These are phyloP conservation scores for Trichopria drosophilae DNA, from an alignment of 2,888 invertebrate species.

Conservation along the genomic window DNA sequence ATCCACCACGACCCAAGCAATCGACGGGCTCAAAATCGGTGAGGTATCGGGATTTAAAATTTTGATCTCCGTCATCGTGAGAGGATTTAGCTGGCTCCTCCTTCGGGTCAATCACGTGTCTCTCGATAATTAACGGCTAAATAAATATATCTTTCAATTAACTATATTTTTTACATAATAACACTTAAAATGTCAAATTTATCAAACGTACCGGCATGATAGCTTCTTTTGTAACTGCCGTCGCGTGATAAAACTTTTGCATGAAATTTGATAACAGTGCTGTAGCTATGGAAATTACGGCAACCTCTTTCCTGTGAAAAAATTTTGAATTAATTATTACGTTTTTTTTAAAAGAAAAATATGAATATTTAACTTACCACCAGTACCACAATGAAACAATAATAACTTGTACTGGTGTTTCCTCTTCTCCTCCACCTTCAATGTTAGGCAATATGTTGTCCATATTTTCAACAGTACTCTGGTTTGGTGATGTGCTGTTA, in stretches of 20 bases:
- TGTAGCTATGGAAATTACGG: slow-evolving; percentile 73
- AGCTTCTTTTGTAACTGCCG: slow-evolving; percentile 44
- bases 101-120: slow-evolving; percentile 43
- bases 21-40: slow-evolving; percentile 82
- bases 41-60: slow-evolving; percentile 67
- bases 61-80: slow-evolving; percentile 42
- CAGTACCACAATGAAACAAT: slow-evolving; percentile 78
- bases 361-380: slow-evolving; percentile 62
- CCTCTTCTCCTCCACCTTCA: slow-evolving; percentile 54
- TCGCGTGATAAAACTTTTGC: slow-evolving; percentile 54
- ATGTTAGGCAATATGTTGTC: slow-evolving; percentile 40
- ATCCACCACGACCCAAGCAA: slow-evolving; percentile 88
- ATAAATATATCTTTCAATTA: slow-evolving; percentile 22
- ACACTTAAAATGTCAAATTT: slow-evolving; percentile 16
- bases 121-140: slow-evolving; percentile 51
- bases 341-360: slow-evolving; percentile 5
- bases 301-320: slow-evolving; percentile 71
- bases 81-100: slow-evolving; percentile 50
- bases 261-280: slow-evolving; percentile 72
- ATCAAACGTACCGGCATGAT: slow-evolving; percentile 45
- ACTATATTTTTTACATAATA: background rate
- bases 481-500: slow-evolving; percentile 39
- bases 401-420: slow-evolving; percentile 70
- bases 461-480: slow-evolving; percentile 27
- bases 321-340: slow-evolving; percentile 15